These are phyloP conservation scores for Danio jaintianensis DNA, from an alignment of 2,797 vertebrate species.

Conservation along the genomic window DNA sequence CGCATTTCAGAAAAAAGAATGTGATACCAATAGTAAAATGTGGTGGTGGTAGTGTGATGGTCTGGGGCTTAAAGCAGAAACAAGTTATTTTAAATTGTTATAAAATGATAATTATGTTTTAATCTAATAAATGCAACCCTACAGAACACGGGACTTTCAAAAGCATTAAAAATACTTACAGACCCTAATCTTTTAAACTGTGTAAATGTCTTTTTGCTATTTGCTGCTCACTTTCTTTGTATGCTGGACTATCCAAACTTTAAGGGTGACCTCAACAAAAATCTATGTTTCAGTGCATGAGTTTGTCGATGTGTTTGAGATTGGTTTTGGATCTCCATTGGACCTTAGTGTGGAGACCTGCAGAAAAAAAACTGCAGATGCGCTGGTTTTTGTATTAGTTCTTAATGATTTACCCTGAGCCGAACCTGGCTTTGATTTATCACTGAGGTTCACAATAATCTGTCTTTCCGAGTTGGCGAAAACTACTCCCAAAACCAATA, in stretches of 20 bases:
- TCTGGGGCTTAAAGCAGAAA: too few species aligned
- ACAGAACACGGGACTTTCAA: neutral
- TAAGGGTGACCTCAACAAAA: neutral
- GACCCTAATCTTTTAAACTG: neutral
- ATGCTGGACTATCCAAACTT: neutral
- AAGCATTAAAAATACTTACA: neutral
- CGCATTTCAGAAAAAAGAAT: too few species aligned
- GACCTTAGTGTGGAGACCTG: neutral
- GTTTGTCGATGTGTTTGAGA: neutral
- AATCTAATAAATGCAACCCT: neutral
- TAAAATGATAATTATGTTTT: too few species aligned
- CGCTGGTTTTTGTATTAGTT: neutral
- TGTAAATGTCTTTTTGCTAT: neutral
- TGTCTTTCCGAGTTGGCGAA: slow-evolving; percentile 20
- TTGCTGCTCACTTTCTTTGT: neutral
- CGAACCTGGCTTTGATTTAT: slow-evolving; percentile 42
- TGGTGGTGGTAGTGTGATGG: too few species aligned
- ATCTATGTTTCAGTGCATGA: neutral
- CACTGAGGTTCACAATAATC: slow-evolving; percentile 5
- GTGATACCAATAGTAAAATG: too few species aligned
- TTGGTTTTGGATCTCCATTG: neutral
- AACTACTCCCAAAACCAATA: neutral
- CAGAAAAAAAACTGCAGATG: slow-evolving; percentile 16
- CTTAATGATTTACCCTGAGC: slow-evolving; percentile 26
- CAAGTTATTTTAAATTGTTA: too few species aligned